phyloP scores from a whole-genome alignment of 2,797 vertebrate genomes.

The Callimico goeldii region DNA sequence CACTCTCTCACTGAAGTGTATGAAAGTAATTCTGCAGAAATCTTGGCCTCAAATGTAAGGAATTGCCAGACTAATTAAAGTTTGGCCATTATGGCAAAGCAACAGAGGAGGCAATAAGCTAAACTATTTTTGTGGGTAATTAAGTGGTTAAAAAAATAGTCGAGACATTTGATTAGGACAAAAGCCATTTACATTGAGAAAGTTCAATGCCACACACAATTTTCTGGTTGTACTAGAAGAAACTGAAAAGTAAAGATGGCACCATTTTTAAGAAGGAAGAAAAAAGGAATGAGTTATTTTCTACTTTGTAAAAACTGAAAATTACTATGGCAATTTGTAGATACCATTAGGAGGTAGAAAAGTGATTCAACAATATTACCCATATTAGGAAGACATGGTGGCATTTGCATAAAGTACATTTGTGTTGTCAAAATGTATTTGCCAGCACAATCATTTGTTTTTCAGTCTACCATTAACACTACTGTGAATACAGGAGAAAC shows the following conservation, averaged over 20 bases:
- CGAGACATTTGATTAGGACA: background rate
- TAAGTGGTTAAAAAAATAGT: background rate
- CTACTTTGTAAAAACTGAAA: background rate
- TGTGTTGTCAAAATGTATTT: background rate
- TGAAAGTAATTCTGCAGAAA: background rate
- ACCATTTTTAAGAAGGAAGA: background rate
- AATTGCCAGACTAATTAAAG: constrained; percentile 5
- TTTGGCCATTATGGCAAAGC: background rate
- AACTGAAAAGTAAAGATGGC: background rate
- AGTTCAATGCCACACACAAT: background rate
- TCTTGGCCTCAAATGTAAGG: background rate
- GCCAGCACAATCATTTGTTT: background rate
- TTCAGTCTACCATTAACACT: background rate
- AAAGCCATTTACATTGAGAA: background rate
- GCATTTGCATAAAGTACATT: background rate
- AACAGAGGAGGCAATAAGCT: background rate
- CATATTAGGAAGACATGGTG: background rate
- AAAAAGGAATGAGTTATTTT: background rate
- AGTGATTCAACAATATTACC: background rate
- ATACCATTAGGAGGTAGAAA: background rate
- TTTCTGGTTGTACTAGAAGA: background rate
- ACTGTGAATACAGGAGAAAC: background rate
- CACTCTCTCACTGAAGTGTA: background rate
- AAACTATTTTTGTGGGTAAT: background rate
- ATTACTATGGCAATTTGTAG: background rate